These are phyloP conservation scores for Tadarida brasiliensis DNA, from an alignment of 2,797 vertebrate species.

Conservation along the genomic window DNA sequence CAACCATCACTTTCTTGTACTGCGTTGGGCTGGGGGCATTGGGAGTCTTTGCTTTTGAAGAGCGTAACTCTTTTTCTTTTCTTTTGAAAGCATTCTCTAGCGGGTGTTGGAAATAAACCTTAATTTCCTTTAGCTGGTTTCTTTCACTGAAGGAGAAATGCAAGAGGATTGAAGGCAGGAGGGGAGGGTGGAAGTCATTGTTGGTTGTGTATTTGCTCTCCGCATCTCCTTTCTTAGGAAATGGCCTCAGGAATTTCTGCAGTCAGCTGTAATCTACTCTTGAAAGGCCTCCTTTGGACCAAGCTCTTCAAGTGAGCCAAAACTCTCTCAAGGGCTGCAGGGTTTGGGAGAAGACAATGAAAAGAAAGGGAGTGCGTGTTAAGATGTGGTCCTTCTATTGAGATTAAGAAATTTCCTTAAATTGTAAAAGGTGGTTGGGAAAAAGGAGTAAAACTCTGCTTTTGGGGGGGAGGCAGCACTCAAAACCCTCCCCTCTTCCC, in stretches of 20 bases:
- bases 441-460: background rate
- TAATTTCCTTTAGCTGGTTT: slow-evolving; percentile 27
- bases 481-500: background rate
- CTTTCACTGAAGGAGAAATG: slow-evolving; percentile 25
- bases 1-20: background rate
- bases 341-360: slow-evolving; percentile 49
- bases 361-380: slow-evolving; percentile 22
- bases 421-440: background rate
- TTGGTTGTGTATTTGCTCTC: slow-evolving; percentile 45
- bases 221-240: slow-evolving; percentile 47
- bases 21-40: background rate
- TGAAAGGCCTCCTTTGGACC: slow-evolving; percentile 53
- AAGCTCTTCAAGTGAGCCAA: slow-evolving; percentile 46
- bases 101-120: slow-evolving; percentile 60
- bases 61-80: background rate
- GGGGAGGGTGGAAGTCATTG: background rate
- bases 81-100: slow-evolving; percentile 18
- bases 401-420: background rate
- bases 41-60: background rate
- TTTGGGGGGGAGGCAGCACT: background rate
- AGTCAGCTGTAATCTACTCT: slow-evolving; percentile 68
- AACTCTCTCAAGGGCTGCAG: background rate
- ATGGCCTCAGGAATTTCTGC: slow-evolving; percentile 68
- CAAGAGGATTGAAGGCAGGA: background rate
- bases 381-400: background rate